Conservation (phyloP, 2,113 vertebrate species). For the Potamarius usumacintae region DNA sequence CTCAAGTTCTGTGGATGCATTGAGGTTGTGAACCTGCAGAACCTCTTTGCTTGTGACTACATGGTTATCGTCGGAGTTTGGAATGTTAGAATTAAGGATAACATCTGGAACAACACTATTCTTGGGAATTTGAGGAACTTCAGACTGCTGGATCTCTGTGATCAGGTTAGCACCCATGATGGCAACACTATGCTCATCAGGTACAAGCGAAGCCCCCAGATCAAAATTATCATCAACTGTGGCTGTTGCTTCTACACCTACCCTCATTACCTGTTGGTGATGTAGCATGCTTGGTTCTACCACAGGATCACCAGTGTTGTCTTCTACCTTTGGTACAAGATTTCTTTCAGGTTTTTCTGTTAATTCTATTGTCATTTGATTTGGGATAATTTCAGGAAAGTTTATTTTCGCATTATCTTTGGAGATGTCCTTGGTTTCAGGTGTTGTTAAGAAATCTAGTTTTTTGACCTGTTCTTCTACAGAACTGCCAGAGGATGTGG, state of each 20-base stretch:
- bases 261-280: background rate
- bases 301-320: background rate
- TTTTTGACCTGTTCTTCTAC: background rate
- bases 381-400: slow-evolving; percentile 1
- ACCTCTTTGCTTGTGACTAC: background rate
- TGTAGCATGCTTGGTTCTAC: background rate
- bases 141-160: background rate
- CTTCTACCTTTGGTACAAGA: background rate
- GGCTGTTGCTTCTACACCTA: background rate
- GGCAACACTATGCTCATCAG: background rate
- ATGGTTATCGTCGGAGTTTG: background rate
- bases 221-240: too few relatives aligned
- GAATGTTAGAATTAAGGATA: background rate
- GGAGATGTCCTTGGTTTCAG: background rate
- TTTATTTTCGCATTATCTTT: background rate
- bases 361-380: background rate
- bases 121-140: background rate
- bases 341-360: background rate
- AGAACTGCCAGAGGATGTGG: background rate
- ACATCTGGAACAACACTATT: background rate
- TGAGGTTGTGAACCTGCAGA: background rate
- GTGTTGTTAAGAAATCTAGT: background rate
- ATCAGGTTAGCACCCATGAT: background rate
- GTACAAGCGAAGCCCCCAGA: background rate
- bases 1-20: background rate